phyloP scores from a whole-genome alignment of 2,888 invertebrate genomes.

The Chymomyza procnemis region DNA sequence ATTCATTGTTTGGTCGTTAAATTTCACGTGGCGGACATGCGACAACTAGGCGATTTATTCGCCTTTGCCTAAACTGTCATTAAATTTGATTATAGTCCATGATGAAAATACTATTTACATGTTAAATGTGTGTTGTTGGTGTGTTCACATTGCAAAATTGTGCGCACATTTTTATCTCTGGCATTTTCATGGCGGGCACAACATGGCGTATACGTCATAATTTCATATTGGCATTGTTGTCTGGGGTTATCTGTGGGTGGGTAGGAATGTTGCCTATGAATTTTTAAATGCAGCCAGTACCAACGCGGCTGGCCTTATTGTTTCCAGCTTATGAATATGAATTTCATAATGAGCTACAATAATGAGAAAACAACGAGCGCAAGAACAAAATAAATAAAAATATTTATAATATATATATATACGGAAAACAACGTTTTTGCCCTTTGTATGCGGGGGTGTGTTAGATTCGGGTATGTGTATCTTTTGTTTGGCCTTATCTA shows the following conservation, averaged over 20 bases:
- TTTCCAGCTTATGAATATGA: slow-evolving; percentile 3
- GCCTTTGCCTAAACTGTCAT: slow-evolving; percentile 18
- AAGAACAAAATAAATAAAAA: slow-evolving; percentile 8
- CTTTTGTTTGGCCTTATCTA: not conserved
- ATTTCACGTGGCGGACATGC: too few species aligned
- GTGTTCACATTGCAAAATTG: not conserved
- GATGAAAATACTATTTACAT: slow-evolving; percentile 1
- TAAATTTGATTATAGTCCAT: slow-evolving; percentile 47
- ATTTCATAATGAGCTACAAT: slow-evolving; percentile 58
- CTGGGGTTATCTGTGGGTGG: not conserved
- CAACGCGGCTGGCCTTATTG: slow-evolving; percentile 27
- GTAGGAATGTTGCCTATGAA: slow-evolving; percentile 46
- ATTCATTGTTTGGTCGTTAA: not conserved
- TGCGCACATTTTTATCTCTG: not conserved
- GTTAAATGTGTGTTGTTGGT: not conserved
- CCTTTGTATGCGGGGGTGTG: slow-evolving; percentile 20
- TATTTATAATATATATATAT: slow-evolving; percentile 43
- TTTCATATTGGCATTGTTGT: slow-evolving; percentile 12
- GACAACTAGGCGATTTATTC: not conserved
- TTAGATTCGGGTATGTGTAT: not conserved
- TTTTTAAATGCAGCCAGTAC: slow-evolving; percentile 43
- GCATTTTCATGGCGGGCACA: slow-evolving; percentile 1
- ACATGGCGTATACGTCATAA: slow-evolving; percentile 48
- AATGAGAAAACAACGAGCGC: slow-evolving; percentile 44
- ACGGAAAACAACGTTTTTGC: slow-evolving; percentile 31